A percentile compares a stretch with the other conserved stretches of the same genome.
phyloP scores from a whole-genome alignment of 1,140 invertebrate species.

The Drosophila grimshawi region DNA sequence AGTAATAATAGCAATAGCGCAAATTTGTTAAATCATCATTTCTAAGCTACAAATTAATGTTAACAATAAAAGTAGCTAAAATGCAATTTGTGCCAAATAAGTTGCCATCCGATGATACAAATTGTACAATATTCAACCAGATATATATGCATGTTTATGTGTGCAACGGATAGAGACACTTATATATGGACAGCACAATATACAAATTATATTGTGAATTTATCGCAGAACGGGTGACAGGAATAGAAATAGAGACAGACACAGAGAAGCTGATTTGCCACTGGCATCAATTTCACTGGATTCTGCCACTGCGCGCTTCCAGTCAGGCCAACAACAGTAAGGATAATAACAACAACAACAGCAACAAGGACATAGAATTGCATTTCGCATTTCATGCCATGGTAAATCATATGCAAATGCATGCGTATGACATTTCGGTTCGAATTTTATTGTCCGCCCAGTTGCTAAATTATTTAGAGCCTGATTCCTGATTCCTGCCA shows the following conservation, averaged over 20 bases:
- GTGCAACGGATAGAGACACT: no score
- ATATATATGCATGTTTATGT: constrained; percentile 14
- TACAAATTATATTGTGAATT: constrained; percentile 41
- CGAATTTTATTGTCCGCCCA: constrained; percentile 79
- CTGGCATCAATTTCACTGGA: constrained; percentile 44
- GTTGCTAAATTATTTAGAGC: constrained; percentile 82
- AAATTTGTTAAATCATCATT: constrained; percentile 69
- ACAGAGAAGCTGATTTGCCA: constrained; percentile 31
- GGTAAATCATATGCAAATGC: constrained; percentile 78
- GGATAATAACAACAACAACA: constrained; percentile 8
- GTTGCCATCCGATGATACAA: constrained; percentile 40
- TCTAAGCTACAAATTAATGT: constrained; percentile 77
- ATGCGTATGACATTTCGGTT: constrained; percentile 81
- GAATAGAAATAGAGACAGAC: neutral
- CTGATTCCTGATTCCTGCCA: constrained; percentile 76
- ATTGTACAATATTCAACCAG: constrained; percentile 35
- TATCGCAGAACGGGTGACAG: constrained; percentile 1
- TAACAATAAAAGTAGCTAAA: constrained; percentile 51
- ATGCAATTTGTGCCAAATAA: constrained; percentile 53
- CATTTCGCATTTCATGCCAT: constrained; percentile 23
- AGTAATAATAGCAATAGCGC: constrained; percentile 24
- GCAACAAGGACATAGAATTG: constrained; percentile 15
- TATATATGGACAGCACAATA: constrained; percentile 20
- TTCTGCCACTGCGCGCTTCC: constrained; percentile 37
- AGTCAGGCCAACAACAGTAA: constrained; percentile 17